Percentiles rank a stretch among this genome's conserved stretches.
Evolutionary conservation across 2,888 invertebrate species (phyloP).

Genomic region (Euphydryas editha): DNA sequence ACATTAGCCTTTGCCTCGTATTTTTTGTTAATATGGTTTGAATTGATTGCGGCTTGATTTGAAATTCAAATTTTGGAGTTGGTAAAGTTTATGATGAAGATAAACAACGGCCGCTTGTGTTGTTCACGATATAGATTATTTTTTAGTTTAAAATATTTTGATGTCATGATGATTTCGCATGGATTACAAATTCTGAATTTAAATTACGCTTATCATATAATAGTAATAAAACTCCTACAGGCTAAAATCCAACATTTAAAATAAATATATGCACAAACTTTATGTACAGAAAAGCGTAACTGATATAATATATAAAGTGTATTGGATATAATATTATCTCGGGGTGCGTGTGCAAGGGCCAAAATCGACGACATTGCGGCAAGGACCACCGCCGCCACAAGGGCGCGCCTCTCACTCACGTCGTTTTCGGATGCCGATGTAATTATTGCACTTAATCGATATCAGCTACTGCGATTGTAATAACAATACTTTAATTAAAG

Average conservation of each 20-base stretch:
- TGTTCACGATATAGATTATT: slow-evolving; percentile 10
- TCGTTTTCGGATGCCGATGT: slow-evolving; percentile 67
- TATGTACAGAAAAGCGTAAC: too few relatives aligned
- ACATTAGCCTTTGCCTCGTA: slow-evolving; percentile 45
- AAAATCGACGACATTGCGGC: slow-evolving; percentile 68
- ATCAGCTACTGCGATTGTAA: slow-evolving; percentile 46
- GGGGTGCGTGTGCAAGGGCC: slow-evolving; percentile 62
- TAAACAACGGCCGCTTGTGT: slow-evolving; percentile 16
- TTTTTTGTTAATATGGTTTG: slow-evolving; percentile 43
- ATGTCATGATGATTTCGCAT: slow-evolving; percentile 1
- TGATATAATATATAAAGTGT: too few relatives aligned
- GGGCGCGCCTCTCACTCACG: slow-evolving; percentile 80
- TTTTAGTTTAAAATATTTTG: background rate
- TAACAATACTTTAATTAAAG: slow-evolving; percentile 48
- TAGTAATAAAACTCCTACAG: background rate
- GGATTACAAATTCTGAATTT: slow-evolving; percentile 2
- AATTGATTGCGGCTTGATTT: slow-evolving; percentile 42
- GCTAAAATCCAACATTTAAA: background rate
- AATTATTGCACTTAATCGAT: slow-evolving; percentile 63
- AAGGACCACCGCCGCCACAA: slow-evolving; percentile 65
- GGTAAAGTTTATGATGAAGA: slow-evolving; percentile 39
- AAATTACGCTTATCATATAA: background rate
- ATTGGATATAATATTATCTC: slow-evolving; percentile 62
- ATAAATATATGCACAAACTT: too few relatives aligned
- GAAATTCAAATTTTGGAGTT: slow-evolving; percentile 43